A percentile compares a stretch with the other conserved stretches of the same genome.
phyloP scores from a whole-genome alignment of 2,797 vertebrate species.

The Ibycter americanus region DNA sequence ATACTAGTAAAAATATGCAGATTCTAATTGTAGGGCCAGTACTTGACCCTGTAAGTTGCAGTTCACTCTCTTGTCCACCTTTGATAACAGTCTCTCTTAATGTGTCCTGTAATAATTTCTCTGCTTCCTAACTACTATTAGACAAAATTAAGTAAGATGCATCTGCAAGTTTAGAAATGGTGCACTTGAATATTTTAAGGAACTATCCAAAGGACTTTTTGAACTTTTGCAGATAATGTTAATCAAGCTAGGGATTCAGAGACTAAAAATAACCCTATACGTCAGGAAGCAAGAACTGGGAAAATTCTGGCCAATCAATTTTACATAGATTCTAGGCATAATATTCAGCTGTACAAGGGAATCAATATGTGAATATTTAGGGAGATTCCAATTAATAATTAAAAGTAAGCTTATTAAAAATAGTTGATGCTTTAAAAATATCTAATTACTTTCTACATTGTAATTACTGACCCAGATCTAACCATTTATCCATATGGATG shows the following conservation, averaged over 20 bases:
- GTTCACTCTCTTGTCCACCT: neutral
- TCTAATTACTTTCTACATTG: neutral
- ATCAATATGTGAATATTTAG: conserved; percentile 39
- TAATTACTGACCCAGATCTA: conserved; percentile 39
- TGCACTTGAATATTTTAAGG: conserved; percentile 28
- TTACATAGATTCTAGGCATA: conserved; percentile 24
- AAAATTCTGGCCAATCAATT: conserved; percentile 41
- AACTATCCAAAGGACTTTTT: neutral
- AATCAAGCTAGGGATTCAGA: conserved; percentile 9
- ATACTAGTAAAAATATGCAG: neutral
- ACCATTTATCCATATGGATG: neutral
- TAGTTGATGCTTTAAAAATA: neutral
- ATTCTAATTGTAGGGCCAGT: neutral
- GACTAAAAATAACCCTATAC: neutral
- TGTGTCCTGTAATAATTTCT: neutral
- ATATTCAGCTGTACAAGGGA: conserved; percentile 23
- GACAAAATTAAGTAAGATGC: neutral
- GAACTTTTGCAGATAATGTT: conserved; percentile 23
- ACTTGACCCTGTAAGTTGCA: neutral
- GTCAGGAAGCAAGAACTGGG: neutral
- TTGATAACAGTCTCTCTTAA: neutral
- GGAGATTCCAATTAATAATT: conserved; percentile 37
- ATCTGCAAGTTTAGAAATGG: neutral
- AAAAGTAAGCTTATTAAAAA: conserved; percentile 45
- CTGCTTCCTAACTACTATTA: neutral